phyloP scores from a whole-genome alignment of 2,888 invertebrate genomes.

The Lampropteryx suffumata region DNA sequence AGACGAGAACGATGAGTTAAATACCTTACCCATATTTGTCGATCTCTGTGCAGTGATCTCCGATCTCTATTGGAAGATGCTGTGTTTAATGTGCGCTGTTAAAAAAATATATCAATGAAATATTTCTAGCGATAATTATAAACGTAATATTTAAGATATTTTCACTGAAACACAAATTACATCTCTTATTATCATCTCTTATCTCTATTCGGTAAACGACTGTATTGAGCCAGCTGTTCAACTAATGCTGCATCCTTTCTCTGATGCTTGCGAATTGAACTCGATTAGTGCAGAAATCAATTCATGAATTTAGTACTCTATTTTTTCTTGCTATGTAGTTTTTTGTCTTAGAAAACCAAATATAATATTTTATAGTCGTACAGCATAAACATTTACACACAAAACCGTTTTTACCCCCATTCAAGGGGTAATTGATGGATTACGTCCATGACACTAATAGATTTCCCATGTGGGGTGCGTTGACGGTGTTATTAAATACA shows the following conservation, averaged over 20 bases:
- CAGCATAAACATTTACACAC: conserved; percentile 17
- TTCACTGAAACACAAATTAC: too few relatives aligned
- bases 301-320: not conserved
- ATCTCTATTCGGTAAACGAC: not conserved
- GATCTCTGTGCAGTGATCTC: too few relatives aligned
- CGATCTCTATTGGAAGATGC: too few relatives aligned
- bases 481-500: conserved; percentile 76
- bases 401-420: conserved; percentile 24
- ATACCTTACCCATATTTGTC: too few relatives aligned
- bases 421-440: conserved; percentile 66
- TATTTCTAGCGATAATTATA: too few relatives aligned
- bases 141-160: too few relatives aligned
- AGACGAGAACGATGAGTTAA: too few relatives aligned
- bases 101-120: too few relatives aligned
- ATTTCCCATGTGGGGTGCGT: conserved; percentile 67
- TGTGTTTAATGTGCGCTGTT: too few relatives aligned
- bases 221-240: not conserved
- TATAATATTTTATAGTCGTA: not conserved
- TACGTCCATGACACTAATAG: conserved; percentile 75
- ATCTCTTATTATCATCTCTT: too few relatives aligned
- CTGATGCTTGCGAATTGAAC: conserved; percentile 18
- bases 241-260: conserved; percentile 3
- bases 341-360: too few relatives aligned
- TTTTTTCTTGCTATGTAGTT: too few relatives aligned
- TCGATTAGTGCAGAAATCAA: conserved; percentile 24